Evolutionary conservation across 2,888 invertebrate species (phyloP).

Genomic region (Alentia gelatinosa): DNA sequence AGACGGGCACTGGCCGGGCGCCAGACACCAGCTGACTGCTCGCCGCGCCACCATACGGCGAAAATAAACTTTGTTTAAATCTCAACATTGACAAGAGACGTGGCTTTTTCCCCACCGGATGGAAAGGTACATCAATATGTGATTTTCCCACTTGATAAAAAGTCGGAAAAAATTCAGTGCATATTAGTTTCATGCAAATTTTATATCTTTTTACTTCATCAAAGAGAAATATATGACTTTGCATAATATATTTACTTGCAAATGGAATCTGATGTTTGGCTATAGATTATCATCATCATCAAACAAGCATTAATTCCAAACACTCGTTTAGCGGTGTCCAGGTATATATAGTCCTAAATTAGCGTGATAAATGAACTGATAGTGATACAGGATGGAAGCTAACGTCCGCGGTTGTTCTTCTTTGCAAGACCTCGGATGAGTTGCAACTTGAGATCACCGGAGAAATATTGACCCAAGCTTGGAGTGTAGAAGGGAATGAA

Average conservation of each 20-base stretch:
- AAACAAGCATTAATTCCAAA: too few species aligned
- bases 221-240: too few species aligned
- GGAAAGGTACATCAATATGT: not conserved
- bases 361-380: not conserved
- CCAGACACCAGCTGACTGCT: not conserved
- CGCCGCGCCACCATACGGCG: not conserved
- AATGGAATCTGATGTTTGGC: too few species aligned
- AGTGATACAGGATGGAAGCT: not conserved
- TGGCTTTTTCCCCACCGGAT: not conserved
- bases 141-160: too few species aligned
- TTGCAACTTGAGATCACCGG: constrained; percentile 5
- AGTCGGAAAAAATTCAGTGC: too few species aligned
- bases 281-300: too few species aligned
- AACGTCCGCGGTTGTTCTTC: not conserved
- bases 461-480: not conserved
- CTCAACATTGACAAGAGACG: not conserved
- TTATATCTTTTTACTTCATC: too few species aligned
- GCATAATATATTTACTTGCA: too few species aligned
- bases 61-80: not conserved
- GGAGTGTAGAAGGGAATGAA: not conserved
- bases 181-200: too few species aligned
- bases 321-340: too few species aligned
- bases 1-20: not conserved
- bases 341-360: not conserved
- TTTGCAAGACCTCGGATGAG: not conserved